These are phyloP conservation scores for Ceratotherium simum DNA, from an alignment of 2,113 vertebrate species.

Conservation along the genomic window DNA sequence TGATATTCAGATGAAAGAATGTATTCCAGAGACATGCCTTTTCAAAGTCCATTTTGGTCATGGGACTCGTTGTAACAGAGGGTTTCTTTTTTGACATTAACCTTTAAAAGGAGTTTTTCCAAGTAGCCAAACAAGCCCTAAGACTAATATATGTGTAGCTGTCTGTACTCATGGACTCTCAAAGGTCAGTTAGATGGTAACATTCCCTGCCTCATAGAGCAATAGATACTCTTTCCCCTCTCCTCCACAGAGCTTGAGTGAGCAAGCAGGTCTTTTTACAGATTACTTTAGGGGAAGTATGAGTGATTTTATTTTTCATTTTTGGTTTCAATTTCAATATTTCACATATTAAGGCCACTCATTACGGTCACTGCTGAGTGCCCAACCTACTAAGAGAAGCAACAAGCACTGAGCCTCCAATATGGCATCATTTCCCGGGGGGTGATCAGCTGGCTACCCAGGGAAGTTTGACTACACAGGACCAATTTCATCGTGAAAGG, in stretches of 20 bases:
- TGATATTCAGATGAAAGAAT: background rate
- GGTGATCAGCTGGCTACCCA: background rate
- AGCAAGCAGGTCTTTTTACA: conserved; percentile 34
- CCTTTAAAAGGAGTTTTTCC: conserved; percentile 56
- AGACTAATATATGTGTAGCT: background rate
- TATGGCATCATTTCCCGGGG: background rate
- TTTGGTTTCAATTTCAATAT: background rate
- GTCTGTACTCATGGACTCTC: background rate
- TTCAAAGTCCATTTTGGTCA: conserved; percentile 55
- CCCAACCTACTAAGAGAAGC: background rate
- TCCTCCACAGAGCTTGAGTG: conserved; percentile 13
- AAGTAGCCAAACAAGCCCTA: background rate
- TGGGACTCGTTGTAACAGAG: background rate
- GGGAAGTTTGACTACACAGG: background rate
- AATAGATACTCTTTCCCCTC: conserved; percentile 53
- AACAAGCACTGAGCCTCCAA: background rate
- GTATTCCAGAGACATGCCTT: conserved; percentile 17
- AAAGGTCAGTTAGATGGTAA: conserved; percentile 19
- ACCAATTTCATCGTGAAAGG: background rate
- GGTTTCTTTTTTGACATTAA: conserved; percentile 57
- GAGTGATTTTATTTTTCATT: background rate
- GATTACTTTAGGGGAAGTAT: background rate
- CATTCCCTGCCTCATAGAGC: background rate
- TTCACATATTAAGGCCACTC: too few species aligned
- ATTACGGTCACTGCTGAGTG: background rate